Percentiles rank a stretch among this genome's conserved stretches.
Conservation (phyloP, 2,797 vertebrate species). For the Balearica regulorum region DNA sequence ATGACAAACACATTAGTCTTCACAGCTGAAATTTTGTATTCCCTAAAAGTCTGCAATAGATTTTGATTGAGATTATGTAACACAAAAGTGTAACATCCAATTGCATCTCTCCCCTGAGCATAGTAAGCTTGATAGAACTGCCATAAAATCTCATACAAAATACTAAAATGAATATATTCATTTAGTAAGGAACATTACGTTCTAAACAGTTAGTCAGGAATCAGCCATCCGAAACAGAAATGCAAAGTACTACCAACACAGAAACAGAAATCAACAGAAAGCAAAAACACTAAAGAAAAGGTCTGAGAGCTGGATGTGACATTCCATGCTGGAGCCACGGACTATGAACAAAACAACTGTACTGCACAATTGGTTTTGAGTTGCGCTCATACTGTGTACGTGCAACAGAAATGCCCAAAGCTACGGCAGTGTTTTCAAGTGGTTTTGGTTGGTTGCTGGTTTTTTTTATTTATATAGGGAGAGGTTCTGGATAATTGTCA, state of each 20-base stretch:
- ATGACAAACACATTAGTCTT: not conserved
- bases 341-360: not conserved
- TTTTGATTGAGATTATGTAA: not conserved
- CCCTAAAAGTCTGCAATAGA: not conserved
- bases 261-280: not conserved
- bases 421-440: not conserved
- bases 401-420: not conserved
- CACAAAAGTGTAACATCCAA: not conserved
- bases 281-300: not conserved
- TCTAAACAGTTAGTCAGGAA: not conserved
- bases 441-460: not conserved
- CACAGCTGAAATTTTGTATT: not conserved
- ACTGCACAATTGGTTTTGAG: not conserved
- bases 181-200: not conserved
- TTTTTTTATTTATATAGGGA: not conserved
- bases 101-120: not conserved
- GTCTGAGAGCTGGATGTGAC: not conserved
- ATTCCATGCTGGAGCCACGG: not conserved
- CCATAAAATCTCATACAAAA: not conserved
- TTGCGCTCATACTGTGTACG: not conserved
- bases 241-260: not conserved
- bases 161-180: accelerated
- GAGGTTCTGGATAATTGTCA: not conserved
- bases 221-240: not conserved
- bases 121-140: not conserved